Evolutionary conservation across 2,888 invertebrate genomes (phyloP).

Genomic region (Brachyopa scutellaris): DNA sequence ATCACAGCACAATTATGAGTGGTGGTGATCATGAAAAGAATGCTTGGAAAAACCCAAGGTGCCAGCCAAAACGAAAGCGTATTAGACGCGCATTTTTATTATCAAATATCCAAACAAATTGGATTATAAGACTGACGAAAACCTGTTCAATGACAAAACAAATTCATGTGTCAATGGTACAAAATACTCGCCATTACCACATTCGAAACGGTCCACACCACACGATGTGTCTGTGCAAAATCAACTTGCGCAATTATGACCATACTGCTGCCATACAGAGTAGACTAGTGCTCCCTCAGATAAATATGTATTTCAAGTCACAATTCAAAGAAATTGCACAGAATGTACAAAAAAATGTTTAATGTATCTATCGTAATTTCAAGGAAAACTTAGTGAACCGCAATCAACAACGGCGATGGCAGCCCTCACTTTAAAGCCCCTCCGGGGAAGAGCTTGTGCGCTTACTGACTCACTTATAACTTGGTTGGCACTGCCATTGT

Average conservation of each 20-base stretch:
- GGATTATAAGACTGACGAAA: slow-evolving; percentile 35
- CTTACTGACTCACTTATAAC: slow-evolving; percentile 22
- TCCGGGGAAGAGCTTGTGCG: no score
- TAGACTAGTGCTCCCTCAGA: no score
- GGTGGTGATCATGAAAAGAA: no score
- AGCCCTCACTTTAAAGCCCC: slow-evolving; percentile 18
- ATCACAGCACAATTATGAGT: no score
- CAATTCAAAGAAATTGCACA: no score
- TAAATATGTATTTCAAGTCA: no score
- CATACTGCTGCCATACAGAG: background rate
- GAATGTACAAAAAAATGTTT: slow-evolving; percentile 8
- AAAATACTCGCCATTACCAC: slow-evolving; percentile 22
- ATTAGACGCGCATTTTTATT: slow-evolving; percentile 17
- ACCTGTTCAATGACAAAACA: slow-evolving; percentile 47
- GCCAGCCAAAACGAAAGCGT: background rate
- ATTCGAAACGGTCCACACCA: slow-evolving; percentile 21
- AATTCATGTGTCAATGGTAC: slow-evolving; percentile 40
- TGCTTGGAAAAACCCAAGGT: background rate
- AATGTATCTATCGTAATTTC: slow-evolving; percentile 21
- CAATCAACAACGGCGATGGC: slow-evolving; percentile 15
- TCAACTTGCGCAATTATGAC: slow-evolving; percentile 32
- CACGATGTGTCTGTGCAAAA: slow-evolving; percentile 3
- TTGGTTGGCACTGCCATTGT: background rate
- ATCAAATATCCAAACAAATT: slow-evolving; percentile 26
- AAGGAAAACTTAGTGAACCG: slow-evolving; percentile 49